Conservation (phyloP, 2,888 invertebrate genomes). For the Eristalinus aeneus region DNA sequence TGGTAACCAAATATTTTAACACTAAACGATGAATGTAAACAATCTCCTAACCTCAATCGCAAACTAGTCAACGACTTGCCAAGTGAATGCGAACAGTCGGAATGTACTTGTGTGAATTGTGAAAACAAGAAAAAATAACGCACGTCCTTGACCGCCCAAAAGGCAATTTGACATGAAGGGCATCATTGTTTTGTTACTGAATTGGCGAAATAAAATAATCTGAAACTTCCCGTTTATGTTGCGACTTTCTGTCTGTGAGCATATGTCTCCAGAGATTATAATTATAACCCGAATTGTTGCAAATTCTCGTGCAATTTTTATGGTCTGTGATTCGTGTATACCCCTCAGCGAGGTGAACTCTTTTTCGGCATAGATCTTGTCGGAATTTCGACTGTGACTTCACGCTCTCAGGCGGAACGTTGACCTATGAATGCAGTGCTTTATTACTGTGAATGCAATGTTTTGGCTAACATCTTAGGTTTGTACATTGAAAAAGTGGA, state of each 20-base stretch:
- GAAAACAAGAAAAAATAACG: background rate
- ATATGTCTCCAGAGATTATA: background rate
- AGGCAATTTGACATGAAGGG: background rate
- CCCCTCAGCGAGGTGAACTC: background rate
- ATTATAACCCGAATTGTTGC: background rate
- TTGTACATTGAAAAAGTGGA: too few species aligned
- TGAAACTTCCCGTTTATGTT: background rate
- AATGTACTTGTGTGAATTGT: background rate
- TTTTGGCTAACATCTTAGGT: too few species aligned
- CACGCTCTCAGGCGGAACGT: background rate
- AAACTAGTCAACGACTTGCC: background rate
- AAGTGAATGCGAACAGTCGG: background rate
- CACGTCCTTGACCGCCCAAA: background rate
- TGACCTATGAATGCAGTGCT: background rate
- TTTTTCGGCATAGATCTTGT: background rate
- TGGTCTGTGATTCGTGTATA: background rate
- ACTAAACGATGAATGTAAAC: background rate
- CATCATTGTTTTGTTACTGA: background rate
- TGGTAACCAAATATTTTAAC: background rate
- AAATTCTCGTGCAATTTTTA: background rate
- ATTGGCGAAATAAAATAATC: background rate
- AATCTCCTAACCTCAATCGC: background rate
- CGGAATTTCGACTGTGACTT: background rate
- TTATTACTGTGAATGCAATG: background rate
- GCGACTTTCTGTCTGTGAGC: background rate